Evolutionary conservation across 2,797 vertebrate species (phyloP).

Genomic region (Macroramphosus scolopax): DNA sequence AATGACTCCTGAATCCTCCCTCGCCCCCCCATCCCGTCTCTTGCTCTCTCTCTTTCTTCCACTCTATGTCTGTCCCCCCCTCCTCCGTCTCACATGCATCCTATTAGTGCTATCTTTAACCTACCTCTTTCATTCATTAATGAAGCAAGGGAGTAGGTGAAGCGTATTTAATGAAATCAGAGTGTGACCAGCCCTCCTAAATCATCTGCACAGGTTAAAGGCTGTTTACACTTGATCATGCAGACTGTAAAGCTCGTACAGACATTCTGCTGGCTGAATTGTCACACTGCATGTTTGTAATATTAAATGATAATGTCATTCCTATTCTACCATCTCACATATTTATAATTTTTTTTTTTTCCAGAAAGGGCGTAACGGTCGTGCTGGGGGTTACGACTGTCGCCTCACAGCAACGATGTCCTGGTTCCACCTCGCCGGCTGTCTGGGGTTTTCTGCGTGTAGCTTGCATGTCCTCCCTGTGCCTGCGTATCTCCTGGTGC

Average conservation of each 20-base stretch:
- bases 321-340: too few relatives aligned
- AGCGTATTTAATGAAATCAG: conserved; percentile 62
- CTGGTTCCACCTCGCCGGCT: too few relatives aligned
- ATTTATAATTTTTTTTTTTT: too few relatives aligned
- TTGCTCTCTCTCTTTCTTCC: conserved; percentile 2
- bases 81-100: conserved; percentile 30
- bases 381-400: too few relatives aligned
- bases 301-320: too few relatives aligned
- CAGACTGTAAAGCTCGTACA: conserved; percentile 16
- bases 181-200: conserved; percentile 51
- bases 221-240: conserved; percentile 37
- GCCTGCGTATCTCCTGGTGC: too few relatives aligned
- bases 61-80: conserved; percentile 26
- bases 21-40: conserved; percentile 6
- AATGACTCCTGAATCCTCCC: conserved; percentile 48
- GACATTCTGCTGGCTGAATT: conserved; percentile 18
- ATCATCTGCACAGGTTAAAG: conserved; percentile 56
- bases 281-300: neutral
- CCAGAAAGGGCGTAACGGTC: too few relatives aligned
- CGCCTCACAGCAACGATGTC: too few relatives aligned
- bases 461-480: too few relatives aligned
- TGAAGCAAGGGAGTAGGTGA: conserved; percentile 65
- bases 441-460: too few relatives aligned
- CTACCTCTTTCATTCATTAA: conserved; percentile 64
- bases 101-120: conserved; percentile 67